phyloP scores from a whole-genome alignment of 2,888 invertebrate genomes.

The Xestia rhomboidea region DNA sequence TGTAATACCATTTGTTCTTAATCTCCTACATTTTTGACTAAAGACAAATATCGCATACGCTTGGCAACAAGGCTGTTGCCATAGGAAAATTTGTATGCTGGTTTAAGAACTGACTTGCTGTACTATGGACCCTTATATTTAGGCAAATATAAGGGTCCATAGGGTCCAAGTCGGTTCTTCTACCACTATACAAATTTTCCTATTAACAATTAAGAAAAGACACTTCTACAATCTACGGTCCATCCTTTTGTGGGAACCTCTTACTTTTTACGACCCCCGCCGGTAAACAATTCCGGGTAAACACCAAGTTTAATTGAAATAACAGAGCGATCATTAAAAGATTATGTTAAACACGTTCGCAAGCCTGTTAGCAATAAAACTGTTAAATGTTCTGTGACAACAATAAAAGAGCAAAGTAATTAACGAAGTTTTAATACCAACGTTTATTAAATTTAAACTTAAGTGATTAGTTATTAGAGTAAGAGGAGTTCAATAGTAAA shows the following conservation, averaged over 20 bases:
- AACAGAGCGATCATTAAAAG: conserved; percentile 50
- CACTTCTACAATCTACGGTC: not conserved
- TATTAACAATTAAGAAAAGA: not conserved
- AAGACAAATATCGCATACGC: not conserved
- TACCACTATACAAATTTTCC: not conserved
- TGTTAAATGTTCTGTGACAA: conserved; percentile 35
- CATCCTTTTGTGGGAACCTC: conserved; percentile 3
- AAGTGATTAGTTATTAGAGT: conserved; percentile 22
- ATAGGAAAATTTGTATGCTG: too few species aligned
- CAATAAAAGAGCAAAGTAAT: conserved; percentile 48
- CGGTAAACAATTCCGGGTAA: conserved; percentile 26
- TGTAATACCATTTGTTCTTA: too few species aligned
- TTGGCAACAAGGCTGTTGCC: too few species aligned
- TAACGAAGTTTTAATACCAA: conserved; percentile 34
- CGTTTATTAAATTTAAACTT: conserved; percentile 29
- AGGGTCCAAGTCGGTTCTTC: not conserved
- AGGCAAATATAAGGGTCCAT: not conserved
- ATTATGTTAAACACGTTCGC: conserved; percentile 51
- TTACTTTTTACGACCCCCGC: conserved; percentile 22
- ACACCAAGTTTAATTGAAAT: conserved; percentile 55
- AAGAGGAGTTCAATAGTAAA: not conserved
- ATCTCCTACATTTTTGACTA: too few species aligned
- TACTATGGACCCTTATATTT: too few species aligned
- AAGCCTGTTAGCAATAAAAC: conserved; percentile 40
- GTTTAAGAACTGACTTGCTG: too few species aligned